These are phyloP conservation scores for Vandiemenella viatica DNA, from an alignment of 2,888 invertebrate genomes.

Conservation along the genomic window DNA sequence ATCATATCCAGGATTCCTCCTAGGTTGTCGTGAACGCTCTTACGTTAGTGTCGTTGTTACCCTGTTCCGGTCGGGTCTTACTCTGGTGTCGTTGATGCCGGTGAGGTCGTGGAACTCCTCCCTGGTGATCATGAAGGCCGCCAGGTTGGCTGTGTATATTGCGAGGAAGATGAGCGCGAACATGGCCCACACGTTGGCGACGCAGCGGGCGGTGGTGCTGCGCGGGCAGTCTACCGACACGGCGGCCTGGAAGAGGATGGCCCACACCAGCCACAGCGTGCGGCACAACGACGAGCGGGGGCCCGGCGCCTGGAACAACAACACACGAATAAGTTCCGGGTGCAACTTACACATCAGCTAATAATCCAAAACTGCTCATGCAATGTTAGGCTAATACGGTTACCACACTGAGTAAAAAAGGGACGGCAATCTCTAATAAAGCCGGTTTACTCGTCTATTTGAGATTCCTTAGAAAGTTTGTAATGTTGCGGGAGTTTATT, in stretches of 20 bases:
- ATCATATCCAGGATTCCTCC: no score
- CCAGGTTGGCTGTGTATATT: conserved; percentile 98
- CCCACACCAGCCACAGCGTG: conserved; percentile 99
- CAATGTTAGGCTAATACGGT: no score
- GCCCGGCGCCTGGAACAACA: conserved; percentile 31
- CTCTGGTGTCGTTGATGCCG: conserved; percentile 64
- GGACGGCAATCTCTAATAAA: no score
- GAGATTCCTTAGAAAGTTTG: no score
- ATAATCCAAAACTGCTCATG: no score
- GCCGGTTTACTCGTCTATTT: no score
- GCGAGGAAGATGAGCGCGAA: conserved; percentile 98
- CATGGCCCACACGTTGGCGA: conserved; percentile 97
- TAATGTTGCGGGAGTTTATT: no score
- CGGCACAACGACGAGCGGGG: conserved; percentile 90
- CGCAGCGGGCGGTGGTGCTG: conserved; percentile 73
- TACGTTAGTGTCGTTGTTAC: no score
- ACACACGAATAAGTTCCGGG: not conserved
- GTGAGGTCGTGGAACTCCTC: conserved; percentile 86
- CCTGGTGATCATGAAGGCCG: conserved; percentile 98
- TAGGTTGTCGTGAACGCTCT: no score
- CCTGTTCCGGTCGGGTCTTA: no score
- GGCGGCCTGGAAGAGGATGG: conserved; percentile 94
- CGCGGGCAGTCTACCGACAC: conserved; percentile 93
- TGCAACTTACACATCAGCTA: no score
- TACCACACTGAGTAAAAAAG: no score